phyloP scores from a whole-genome alignment of 1,140 invertebrate genomes.

The Aphidius ervi region DNA sequence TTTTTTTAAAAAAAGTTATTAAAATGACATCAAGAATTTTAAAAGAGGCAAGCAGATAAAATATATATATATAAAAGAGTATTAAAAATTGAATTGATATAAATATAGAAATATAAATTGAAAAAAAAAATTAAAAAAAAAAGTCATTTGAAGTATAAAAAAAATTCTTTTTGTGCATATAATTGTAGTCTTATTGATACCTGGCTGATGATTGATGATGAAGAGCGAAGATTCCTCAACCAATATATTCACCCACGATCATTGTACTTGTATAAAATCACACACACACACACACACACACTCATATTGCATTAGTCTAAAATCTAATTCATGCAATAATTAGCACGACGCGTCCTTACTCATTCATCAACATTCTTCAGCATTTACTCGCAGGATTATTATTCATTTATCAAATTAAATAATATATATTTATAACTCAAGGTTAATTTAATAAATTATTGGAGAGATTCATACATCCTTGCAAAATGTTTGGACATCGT shows the following conservation, averaged over 20 bases:
- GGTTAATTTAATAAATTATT: too few relatives aligned
- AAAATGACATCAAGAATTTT: background rate
- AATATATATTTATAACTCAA: too few relatives aligned
- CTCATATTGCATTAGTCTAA: constrained; percentile 6
- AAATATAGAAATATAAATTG: constrained; percentile 16
- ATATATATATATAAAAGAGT: constrained; percentile 15
- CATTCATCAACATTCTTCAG: constrained; percentile 13
- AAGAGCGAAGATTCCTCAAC: constrained; percentile 19
- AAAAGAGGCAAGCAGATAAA: constrained; percentile 12
- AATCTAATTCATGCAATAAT: background rate
- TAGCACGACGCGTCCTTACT: constrained; percentile 25
- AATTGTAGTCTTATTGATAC: constrained; percentile 12
- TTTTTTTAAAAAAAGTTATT: constrained; percentile 1
- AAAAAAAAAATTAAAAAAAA: constrained; percentile 14
- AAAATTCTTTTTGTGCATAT: background rate
- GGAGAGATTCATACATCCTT: too few relatives aligned
- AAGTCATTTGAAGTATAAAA: background rate
- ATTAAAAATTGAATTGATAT: background rate
- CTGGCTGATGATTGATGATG: constrained; percentile 10
- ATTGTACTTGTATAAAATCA: background rate
- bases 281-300: background rate
- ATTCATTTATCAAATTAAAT: too few relatives aligned
- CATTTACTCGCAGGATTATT: too few relatives aligned
- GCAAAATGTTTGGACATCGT: background rate
- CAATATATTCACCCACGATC: constrained; percentile 9